Conservation (phyloP, 2,888 invertebrate species). For the Zootermopsis nevadensis region DNA sequence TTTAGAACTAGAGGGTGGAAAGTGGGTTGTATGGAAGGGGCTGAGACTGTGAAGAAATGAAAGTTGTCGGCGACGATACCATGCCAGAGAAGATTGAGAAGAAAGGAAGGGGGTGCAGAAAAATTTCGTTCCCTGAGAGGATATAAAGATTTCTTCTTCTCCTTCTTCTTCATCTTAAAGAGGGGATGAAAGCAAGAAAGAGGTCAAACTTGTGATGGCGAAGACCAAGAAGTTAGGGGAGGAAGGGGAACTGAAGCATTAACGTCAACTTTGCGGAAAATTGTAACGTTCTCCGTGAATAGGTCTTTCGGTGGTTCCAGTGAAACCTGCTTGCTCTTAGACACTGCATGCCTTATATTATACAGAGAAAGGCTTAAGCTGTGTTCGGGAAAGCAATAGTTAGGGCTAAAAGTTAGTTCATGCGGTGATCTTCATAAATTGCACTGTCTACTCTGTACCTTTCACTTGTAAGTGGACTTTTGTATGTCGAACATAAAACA, state of each 20-base stretch:
- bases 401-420: slow-evolving; percentile 4
- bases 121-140: slow-evolving; percentile 45
- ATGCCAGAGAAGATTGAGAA: slow-evolving; percentile 38
- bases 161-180: slow-evolving; percentile 21
- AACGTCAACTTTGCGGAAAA: slow-evolving; percentile 52
- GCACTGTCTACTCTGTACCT: background rate
- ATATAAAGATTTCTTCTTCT: slow-evolving; percentile 35
- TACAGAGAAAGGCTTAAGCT: background rate
- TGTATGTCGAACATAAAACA: too few species aligned
- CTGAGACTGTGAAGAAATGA: slow-evolving; percentile 34
- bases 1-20: slow-evolving; percentile 45
- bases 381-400: background rate
- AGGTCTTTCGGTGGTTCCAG: slow-evolving; percentile 28
- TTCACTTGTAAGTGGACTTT: too few species aligned
- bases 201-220: slow-evolving; percentile 43
- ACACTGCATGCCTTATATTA: background rate
- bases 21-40: slow-evolving; percentile 5
- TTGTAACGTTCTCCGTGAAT: slow-evolving; percentile 45
- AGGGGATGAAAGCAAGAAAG: slow-evolving; percentile 33
- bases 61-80: slow-evolving; percentile 43
- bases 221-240: slow-evolving; percentile 12
- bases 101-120: slow-evolving; percentile 43
- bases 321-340: slow-evolving; percentile 7
- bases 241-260: slow-evolving; percentile 40
- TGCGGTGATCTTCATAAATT: slow-evolving; percentile 2